Evolutionary conservation across 2,888 invertebrate species (phyloP).

Genomic region (Neoscelio sp.): DNA sequence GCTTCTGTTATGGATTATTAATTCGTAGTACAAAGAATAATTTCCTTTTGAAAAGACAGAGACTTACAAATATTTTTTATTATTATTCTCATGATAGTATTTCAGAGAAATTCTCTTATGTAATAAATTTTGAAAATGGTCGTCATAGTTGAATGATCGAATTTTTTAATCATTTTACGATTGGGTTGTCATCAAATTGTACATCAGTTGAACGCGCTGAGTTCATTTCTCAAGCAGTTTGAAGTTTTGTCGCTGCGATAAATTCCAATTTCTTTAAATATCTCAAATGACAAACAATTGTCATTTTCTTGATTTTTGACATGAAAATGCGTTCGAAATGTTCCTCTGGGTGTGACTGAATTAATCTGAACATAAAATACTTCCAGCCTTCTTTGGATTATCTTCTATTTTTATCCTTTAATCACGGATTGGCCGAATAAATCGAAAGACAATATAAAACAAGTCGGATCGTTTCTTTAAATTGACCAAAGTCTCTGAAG

Average conservation of each 20-base stretch:
- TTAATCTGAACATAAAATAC: neutral
- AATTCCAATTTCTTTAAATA: constrained; percentile 23
- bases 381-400: neutral
- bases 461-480: neutral
- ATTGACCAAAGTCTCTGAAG: neutral
- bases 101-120: no score
- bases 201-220: constrained; percentile 3
- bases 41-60: no score
- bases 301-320: constrained; percentile 9
- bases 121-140: no score
- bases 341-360: constrained; percentile 2
- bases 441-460: constrained; percentile 5
- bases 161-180: neutral
- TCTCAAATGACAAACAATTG: constrained; percentile 10
- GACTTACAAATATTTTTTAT: no score
- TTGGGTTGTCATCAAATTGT: neutral
- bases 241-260: constrained; percentile 13
- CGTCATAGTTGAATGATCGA: neutral
- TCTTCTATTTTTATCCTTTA: constrained; percentile 16
- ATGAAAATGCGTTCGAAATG: constrained; percentile 5
- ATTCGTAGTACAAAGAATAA: no score
- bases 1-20: no score
- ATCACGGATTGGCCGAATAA: constrained; percentile 9
- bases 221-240: constrained; percentile 11
- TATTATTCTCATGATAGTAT: no score